Evolutionary conservation across 2,113 vertebrate genomes (phyloP), one percentile per base, ranked within the genome.

Genomic region (Galemys pyrenaicus): DNA sequence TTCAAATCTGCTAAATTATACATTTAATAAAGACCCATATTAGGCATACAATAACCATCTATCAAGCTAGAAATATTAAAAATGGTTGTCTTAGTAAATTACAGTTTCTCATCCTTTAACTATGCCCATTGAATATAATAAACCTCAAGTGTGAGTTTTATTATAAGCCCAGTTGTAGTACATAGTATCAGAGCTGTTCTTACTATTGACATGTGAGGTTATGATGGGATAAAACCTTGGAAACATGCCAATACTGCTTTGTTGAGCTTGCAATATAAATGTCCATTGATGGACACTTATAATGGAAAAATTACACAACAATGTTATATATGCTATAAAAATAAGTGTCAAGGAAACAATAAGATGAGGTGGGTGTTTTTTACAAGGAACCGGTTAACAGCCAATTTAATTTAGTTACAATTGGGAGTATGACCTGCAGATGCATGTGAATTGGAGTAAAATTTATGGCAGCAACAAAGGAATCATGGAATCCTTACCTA

Each of bases 401-500:
- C 9, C 30, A 80, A 19, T 64, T 90, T 62, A 22, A 62, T 75
- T 82, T 73, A 20, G 22, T 30, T 79, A 64, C 4, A n/a, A 79
- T 46, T 15, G 0, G 4, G 0, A 75, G 0, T 39, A 1, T 65
- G 74, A 17, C 3, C 4, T 51, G 2, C 15, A 70, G 4, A 46
- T 39, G 26, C 46, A 3, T 26, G 3, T 2, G 35, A 1, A 0
- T 0, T 46, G 6, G 24, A 4, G 8, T 1, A 22, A 44, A 64
- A 79, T 60, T 60, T 89, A 56, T 64, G 2, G 1, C 19, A 73
- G 41, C 26, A 28, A 24, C 60, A 67, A 26, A 39, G 11, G 3
- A 87, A 80, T 68, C 22, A 87, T 39, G 13, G 9, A 19, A 28
- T 44, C 0, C 17, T 81, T 16, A 67, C 16, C 4, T 54, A 22